Percentiles rank a stretch among this genome's conserved stretches.
These are phyloP conservation scores for Malthinus flaveolus DNA, from an alignment of 2,888 invertebrate genomes.

Conservation along the genomic window DNA sequence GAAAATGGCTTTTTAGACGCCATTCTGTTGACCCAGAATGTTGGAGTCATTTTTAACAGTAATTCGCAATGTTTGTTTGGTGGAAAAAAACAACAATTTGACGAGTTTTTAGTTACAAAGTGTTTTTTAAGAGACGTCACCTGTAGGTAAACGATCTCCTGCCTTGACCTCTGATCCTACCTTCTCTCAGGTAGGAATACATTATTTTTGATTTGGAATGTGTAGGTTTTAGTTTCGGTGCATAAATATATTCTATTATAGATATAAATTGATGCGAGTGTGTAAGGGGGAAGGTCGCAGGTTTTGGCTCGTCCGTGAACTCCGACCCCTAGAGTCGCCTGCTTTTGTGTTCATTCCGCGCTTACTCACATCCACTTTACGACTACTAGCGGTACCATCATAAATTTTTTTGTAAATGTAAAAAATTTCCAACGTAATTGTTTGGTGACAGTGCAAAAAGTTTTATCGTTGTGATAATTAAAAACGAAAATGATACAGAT, in stretches of 20 bases:
- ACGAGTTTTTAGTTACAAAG: too few species aligned
- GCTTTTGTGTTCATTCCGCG: constrained; percentile 29
- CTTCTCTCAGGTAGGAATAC: constrained; percentile 15
- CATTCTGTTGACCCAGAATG: too few species aligned
- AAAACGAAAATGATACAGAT: background rate
- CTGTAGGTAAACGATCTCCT: constrained; percentile 8
- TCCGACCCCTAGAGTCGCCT: constrained; percentile 33
- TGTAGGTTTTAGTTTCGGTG: constrained; percentile 24
- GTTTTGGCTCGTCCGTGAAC: constrained; percentile 37
- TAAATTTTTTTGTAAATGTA: background rate
- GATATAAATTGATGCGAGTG: constrained; percentile 24
- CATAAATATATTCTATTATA: constrained; percentile 27
- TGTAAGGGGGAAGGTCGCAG: constrained; percentile 35
- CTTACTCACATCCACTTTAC: constrained; percentile 24
- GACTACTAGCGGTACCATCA: constrained; percentile 4
- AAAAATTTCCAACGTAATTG: background rate
- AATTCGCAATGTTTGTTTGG: too few species aligned
- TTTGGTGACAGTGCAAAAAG: constrained; percentile 1
- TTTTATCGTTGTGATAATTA: background rate
- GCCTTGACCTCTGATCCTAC: constrained; percentile 19
- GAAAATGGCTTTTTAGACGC: too few species aligned
- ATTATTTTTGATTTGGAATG: constrained; percentile 15
- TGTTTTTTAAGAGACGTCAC: background rate
- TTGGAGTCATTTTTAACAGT: too few species aligned
- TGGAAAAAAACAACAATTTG: too few species aligned